A percentile compares a stretch with the other conserved stretches of the same genome.
phyloP scores from a whole-genome alignment of 2,888 invertebrate species.

The Eupithecia centaureata region DNA sequence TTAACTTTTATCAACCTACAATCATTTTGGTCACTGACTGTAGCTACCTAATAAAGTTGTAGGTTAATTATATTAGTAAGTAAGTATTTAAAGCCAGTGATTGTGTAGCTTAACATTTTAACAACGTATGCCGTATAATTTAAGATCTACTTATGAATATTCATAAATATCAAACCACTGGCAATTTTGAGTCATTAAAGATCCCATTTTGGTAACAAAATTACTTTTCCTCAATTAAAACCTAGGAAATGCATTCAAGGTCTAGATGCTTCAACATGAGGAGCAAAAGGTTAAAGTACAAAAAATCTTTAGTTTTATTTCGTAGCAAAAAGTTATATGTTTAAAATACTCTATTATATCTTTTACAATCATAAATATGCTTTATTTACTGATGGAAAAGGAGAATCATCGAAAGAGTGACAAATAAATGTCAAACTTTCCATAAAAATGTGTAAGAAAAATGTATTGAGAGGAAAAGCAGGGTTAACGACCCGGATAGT shows the following conservation, averaged over 20 bases:
- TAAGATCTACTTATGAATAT: slow-evolving; percentile 23
- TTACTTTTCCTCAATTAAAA: slow-evolving; percentile 32
- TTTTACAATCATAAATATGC: no score
- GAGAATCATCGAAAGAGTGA: not conserved
- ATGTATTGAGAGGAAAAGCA: slow-evolving; percentile 32
- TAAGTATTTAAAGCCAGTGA: not conserved
- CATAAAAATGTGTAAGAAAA: slow-evolving; percentile 33
- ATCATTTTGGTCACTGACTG: not conserved
- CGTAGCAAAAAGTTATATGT: not conserved
- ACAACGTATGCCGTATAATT: slow-evolving; percentile 2
- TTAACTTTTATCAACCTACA: not conserved
- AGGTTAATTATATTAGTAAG: not conserved
- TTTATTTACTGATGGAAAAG: not conserved
- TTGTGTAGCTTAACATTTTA: not conserved
- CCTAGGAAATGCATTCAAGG: slow-evolving; percentile 43
- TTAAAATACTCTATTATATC: no score
- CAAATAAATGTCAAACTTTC: slow-evolving; percentile 8
- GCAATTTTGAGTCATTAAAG: slow-evolving; percentile 23
- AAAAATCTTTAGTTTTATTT: slow-evolving; percentile 22
- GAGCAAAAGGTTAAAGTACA: slow-evolving; percentile 35
- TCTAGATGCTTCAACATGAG: slow-evolving; percentile 26
- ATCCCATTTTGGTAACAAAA: slow-evolving; percentile 20
- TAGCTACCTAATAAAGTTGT: not conserved
- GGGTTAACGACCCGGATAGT: slow-evolving; percentile 43
- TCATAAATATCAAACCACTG: slow-evolving; percentile 16